Evolutionary conservation across 2,888 invertebrate species (phyloP).

Genomic region (Spodoptera littoralis): DNA sequence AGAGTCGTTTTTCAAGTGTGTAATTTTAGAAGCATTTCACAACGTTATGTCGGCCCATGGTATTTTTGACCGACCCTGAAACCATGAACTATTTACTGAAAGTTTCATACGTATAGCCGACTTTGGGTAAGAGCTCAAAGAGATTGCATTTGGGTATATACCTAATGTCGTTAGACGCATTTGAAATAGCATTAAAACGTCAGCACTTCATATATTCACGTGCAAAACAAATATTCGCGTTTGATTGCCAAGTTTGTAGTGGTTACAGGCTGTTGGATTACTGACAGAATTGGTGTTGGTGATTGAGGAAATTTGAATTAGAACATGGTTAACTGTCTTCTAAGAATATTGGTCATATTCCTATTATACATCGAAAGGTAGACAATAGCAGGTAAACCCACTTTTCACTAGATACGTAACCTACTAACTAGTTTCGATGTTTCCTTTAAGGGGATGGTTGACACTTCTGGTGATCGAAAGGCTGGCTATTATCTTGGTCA

Average conservation of each 20-base stretch:
- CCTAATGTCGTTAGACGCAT: slow-evolving; percentile 10
- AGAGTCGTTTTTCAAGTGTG: not conserved
- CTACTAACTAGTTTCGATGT: too few species aligned
- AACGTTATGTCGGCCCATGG: not conserved
- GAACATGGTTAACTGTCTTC: too few species aligned
- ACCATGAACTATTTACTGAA: too few species aligned
- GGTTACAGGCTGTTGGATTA: slow-evolving; percentile 6
- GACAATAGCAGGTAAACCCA: too few species aligned
- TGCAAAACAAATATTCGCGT: slow-evolving; percentile 30
- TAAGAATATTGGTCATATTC: too few species aligned
- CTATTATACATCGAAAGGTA: too few species aligned
- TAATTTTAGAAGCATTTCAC: not conserved
- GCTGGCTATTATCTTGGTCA: too few species aligned
- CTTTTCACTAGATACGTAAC: too few species aligned
- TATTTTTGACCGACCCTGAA: slow-evolving; percentile 8
- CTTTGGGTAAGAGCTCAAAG: slow-evolving; percentile 9
- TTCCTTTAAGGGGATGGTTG: too few species aligned
- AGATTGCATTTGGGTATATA: not conserved
- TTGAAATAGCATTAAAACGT: slow-evolving; percentile 30
- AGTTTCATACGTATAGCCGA: not conserved
- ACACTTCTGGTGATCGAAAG: too few species aligned
- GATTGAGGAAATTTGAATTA: too few species aligned
- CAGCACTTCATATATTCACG: slow-evolving; percentile 30
- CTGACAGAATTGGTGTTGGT: too few species aligned
- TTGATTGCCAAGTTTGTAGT: slow-evolving; percentile 32